Percentiles rank a stretch among this genome's conserved stretches.
Evolutionary conservation across 2,888 invertebrate species (phyloP).

Genomic region (Heptascelio sp.): DNA sequence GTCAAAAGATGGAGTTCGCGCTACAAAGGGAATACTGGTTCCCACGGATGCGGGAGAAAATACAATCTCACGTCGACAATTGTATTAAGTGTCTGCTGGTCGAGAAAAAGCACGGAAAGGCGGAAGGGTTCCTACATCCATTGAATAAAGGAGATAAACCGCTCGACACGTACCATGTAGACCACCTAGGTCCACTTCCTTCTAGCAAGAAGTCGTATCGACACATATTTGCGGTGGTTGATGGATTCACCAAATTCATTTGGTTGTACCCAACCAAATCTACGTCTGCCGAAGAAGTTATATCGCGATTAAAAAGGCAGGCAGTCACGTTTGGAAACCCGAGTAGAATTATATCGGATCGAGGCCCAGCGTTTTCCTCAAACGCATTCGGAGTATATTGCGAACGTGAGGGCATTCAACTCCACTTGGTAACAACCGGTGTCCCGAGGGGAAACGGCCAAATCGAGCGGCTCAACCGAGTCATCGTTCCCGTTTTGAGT

Average conservation of each 20-base stretch:
- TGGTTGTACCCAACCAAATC: conserved; percentile 79
- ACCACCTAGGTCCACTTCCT: conserved; percentile 79
- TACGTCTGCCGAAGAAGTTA: conserved; percentile 72
- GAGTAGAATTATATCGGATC: conserved; percentile 47
- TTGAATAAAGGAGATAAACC: conserved; percentile 77
- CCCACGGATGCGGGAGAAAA: conserved; percentile 52
- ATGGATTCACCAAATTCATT: conserved; percentile 49
- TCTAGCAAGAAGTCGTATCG: conserved; percentile 76
- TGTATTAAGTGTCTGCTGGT: conserved; percentile 76
- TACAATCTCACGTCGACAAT: conserved; percentile 57
- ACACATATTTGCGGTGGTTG: conserved; percentile 77
- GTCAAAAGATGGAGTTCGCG: conserved; percentile 50
- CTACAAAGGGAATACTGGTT: conserved; percentile 58
- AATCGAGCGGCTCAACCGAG: conserved; percentile 75
- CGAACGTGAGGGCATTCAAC: conserved; percentile 39
- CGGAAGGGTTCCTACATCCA: conserved; percentile 75
- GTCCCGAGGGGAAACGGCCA: neutral
- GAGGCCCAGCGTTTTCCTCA: conserved; percentile 59
- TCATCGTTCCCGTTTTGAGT: conserved; percentile 78
- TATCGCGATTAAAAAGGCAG: conserved; percentile 53
- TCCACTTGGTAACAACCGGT: conserved; percentile 70
- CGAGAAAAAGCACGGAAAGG: conserved; percentile 75
- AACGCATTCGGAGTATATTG: conserved; percentile 53
- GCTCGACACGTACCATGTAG: conserved; percentile 77
- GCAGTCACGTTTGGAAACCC: conserved; percentile 64